phyloP scores from a whole-genome alignment of 2,797 vertebrate genomes.

The Megaceryle alcyon region DNA sequence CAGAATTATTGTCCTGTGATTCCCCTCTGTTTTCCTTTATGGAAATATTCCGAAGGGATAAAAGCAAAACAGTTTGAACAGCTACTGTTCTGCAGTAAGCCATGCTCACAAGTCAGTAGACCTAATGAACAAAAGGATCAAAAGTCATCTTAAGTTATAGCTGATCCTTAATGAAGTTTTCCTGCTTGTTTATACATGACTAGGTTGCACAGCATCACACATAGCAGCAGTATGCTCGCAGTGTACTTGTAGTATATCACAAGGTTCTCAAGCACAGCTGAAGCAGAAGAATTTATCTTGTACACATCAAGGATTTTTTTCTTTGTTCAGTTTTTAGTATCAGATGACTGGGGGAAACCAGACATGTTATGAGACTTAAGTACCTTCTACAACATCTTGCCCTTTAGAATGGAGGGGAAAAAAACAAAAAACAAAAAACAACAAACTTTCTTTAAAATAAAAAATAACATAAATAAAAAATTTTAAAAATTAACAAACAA shows the following conservation, averaged over 20 bases:
- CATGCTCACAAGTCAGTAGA: neutral
- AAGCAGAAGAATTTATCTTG: neutral
- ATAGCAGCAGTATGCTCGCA: accelerated
- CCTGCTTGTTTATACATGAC: neutral
- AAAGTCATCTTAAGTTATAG: neutral
- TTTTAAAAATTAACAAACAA: too few relatives aligned
- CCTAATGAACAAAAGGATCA: neutral
- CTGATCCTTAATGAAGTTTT: neutral
- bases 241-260: neutral
- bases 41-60: neutral
- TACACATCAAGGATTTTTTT: neutral
- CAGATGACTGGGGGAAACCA: neutral
- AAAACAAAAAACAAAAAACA: too few relatives aligned
- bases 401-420: neutral
- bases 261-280: neutral
- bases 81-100: neutral
- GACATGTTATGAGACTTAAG: accelerated
- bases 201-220: neutral
- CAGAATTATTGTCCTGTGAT: neutral
- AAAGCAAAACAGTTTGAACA: neutral
- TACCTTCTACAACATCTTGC: neutral
- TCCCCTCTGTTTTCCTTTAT: neutral
- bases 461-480: too few relatives aligned
- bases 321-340: neutral
- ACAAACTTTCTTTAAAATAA: too few relatives aligned